A percentile compares a stretch with the other conserved stretches of the same genome.
These are phyloP conservation scores for human (Homo sapiens) DNA, from an alignment of 2,113 vertebrate genomes.

Conservation along the genomic window GRCh38 chr3:171541501-171542000, in stretches of 20 bases:
- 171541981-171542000: too few species aligned
- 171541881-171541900: background rate
- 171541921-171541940: too few species aligned
- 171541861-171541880: background rate
- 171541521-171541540: background rate
- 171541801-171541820: background rate
- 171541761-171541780: background rate
- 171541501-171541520: background rate
- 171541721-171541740: background rate
- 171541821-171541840: background rate
- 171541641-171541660: background rate
- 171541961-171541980: too few species aligned
- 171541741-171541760: background rate
- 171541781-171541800: slow-evolving; percentile 4
- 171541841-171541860: background rate
- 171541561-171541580: background rate
- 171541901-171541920: fast-evolving
- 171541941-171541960: too few species aligned
- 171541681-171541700: background rate
- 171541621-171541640: background rate
- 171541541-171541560: background rate
- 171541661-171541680: background rate
- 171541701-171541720: background rate
- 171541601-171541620: background rate
- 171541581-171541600: background rate